A percentile compares a stretch with the other conserved stretches of the same genome.
Evolutionary conservation across 2,888 invertebrate species (phyloP).

Genomic region (Limnephilus marmoratus): DNA sequence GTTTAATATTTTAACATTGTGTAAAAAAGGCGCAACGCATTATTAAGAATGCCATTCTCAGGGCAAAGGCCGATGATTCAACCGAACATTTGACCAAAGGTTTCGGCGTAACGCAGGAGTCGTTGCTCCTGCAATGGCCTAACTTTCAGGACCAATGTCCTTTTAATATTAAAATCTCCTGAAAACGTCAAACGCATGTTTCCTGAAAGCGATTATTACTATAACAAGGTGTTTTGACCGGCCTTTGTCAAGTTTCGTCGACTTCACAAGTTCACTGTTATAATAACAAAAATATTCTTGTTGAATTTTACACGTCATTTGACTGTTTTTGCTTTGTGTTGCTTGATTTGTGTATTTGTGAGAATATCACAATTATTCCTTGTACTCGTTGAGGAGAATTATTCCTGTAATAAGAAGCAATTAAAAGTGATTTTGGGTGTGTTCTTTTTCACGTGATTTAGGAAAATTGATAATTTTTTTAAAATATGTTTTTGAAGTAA

Average conservation of each 20-base stretch:
- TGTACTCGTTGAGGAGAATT: too few species aligned
- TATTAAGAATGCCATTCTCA: not conserved
- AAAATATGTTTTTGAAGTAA: too few species aligned
- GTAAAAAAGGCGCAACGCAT: too few species aligned
- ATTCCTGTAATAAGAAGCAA: too few species aligned
- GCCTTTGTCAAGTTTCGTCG: constrained; percentile 8
- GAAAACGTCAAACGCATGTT: not conserved
- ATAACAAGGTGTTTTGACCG: not conserved
- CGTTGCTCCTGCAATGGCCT: not conserved
- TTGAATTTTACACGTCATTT: not conserved
- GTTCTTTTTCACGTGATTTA: too few species aligned
- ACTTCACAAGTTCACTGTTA: not conserved
- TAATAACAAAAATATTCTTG: too few species aligned
- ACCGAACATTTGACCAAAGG: not conserved
- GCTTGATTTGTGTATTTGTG: not conserved
- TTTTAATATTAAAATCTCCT: constrained; percentile 2
- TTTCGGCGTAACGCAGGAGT: not conserved
- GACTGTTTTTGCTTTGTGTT: not conserved
- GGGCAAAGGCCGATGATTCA: constrained; percentile 29
- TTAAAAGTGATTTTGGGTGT: too few species aligned
- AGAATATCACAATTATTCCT: too few species aligned
- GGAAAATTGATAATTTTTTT: too few species aligned
- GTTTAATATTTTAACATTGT: too few species aligned
- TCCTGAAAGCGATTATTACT: constrained; percentile 9
- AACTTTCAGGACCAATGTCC: constrained; percentile 37